Evolutionary conservation across 1,140 invertebrate species (phyloP).

Genomic region (Bicyclus anynana): DNA sequence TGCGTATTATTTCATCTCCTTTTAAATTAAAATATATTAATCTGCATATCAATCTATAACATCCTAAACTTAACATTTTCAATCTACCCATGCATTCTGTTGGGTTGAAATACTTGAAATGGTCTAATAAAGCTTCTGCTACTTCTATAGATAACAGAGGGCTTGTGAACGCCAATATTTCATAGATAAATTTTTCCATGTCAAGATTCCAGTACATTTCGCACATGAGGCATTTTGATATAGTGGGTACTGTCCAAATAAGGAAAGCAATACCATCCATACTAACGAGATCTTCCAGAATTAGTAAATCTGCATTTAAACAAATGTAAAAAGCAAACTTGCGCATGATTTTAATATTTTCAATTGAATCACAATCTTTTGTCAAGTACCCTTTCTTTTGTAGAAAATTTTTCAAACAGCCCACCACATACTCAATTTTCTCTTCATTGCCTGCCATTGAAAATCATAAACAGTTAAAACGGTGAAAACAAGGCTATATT

Average conservation of each 20-base stretch:
- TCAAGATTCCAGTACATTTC: constrained; percentile 58
- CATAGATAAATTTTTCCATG: constrained; percentile 56
- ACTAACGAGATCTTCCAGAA: constrained; percentile 46
- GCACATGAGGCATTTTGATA: constrained; percentile 56
- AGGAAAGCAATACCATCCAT: constrained; percentile 47
- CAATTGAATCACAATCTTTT: constrained; percentile 31
- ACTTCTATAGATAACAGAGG: constrained; percentile 49
- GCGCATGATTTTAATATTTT: constrained; percentile 27
- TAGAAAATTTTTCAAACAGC: constrained; percentile 41
- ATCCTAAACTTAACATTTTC: constrained; percentile 38
- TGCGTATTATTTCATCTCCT: constrained; percentile 28
- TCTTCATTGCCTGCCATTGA: constrained; percentile 67
- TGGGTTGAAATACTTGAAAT: constrained; percentile 57
- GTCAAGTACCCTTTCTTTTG: constrained; percentile 39
- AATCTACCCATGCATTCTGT: constrained; percentile 42
- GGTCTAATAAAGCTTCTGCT: constrained; percentile 41
- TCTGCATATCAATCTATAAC: constrained; percentile 48
- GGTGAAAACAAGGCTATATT: no score
- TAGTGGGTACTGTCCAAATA: constrained; percentile 55
- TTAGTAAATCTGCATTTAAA: constrained; percentile 50
- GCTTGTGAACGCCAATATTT: constrained; percentile 47
- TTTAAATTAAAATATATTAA: constrained; percentile 45
- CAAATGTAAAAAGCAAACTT: constrained; percentile 59
- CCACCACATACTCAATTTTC: constrained; percentile 47
- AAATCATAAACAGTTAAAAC: constrained; percentile 24